phyloP scores from a whole-genome alignment of 2,888 invertebrate species.

The Acanthosepion lycidas region DNA sequence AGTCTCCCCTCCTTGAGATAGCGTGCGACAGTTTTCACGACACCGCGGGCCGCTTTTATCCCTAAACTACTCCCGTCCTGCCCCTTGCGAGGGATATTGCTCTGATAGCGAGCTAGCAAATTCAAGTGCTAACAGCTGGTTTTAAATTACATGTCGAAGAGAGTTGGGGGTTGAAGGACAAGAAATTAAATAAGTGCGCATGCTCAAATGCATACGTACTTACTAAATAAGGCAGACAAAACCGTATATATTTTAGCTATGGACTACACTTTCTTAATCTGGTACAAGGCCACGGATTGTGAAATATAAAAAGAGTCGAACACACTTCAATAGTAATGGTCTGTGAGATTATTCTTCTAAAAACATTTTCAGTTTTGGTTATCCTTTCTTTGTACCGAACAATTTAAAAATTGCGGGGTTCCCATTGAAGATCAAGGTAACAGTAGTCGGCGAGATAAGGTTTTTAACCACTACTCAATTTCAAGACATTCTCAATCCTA shows the following conservation, averaged over 20 bases:
- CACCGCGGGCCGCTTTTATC: neutral
- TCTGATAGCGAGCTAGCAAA: neutral
- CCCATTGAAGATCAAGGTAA: too few relatives aligned
- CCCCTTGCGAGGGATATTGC: neutral
- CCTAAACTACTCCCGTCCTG: neutral
- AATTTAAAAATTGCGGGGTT: too few relatives aligned
- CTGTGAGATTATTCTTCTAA: too few relatives aligned
- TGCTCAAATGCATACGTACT: conserved; percentile 17
- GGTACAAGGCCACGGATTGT: too few relatives aligned
- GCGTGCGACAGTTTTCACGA: conserved; percentile 23
- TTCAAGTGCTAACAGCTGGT: conserved; percentile 23
- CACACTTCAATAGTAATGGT: too few relatives aligned
- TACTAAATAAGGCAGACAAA: neutral
- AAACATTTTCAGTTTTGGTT: too few relatives aligned
- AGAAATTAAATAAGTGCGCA: neutral
- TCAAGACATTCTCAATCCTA: too few relatives aligned
- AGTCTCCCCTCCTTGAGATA: neutral
- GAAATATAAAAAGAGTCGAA: too few relatives aligned
- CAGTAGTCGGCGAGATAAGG: too few relatives aligned
- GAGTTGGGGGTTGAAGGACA: neutral
- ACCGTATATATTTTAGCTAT: neutral
- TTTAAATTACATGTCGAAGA: neutral
- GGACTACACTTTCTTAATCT: neutral
- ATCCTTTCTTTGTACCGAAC: too few relatives aligned
- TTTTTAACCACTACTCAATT: too few relatives aligned